Evolutionary conservation across 2,797 vertebrate genomes (phyloP).

Genomic region (Podarcis siculus): DNA sequence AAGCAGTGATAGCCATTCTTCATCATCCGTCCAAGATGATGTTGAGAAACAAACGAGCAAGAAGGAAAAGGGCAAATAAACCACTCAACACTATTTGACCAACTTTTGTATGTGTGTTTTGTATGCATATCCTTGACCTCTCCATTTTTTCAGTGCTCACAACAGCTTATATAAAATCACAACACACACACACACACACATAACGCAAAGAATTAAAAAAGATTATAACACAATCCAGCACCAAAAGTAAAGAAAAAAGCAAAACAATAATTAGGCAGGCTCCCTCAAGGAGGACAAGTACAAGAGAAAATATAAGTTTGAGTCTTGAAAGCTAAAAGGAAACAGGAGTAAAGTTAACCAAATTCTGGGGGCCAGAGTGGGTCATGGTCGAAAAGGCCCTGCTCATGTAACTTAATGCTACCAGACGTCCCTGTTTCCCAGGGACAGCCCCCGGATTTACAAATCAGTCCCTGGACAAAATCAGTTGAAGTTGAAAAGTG

Average conservation of each 20-base stretch:
- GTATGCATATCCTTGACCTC: not conserved
- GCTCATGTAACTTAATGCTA: too few relatives aligned
- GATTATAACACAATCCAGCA: not conserved
- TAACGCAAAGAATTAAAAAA: not conserved
- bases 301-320: too few relatives aligned
- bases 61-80: constrained; percentile 21
- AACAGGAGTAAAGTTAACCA: not conserved
- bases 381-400: not conserved
- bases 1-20: not conserved
- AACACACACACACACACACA: not conserved
- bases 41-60: not conserved
- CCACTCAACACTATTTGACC: not conserved
- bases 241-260: not conserved
- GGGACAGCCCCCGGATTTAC: too few relatives aligned
- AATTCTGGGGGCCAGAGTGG: not conserved
- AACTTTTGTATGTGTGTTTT: too few relatives aligned
- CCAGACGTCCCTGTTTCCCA: too few relatives aligned
- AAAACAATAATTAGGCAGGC: not conserved
- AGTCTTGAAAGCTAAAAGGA: too few relatives aligned
- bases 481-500: too few relatives aligned
- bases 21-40: not conserved
- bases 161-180: not conserved
- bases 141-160: not conserved
- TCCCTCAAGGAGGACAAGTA: not conserved
- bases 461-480: too few relatives aligned